Conservation (phyloP, 2,888 invertebrate genomes). For the Drosophila colorata region DNA sequence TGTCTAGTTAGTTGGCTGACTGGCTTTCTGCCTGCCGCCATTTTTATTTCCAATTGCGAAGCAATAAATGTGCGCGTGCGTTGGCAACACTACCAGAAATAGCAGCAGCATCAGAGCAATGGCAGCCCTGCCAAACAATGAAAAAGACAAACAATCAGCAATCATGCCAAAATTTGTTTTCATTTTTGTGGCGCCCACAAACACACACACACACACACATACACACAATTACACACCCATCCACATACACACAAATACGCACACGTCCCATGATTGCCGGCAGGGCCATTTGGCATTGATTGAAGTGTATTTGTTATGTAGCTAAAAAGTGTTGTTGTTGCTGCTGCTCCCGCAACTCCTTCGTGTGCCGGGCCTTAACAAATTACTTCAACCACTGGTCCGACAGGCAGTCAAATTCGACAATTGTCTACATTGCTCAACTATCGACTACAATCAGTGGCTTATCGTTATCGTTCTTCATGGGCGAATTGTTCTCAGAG, state of each 20-base stretch:
- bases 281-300: slow-evolving; percentile 77
- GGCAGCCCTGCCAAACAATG: slow-evolving; percentile 70
- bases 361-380: slow-evolving; percentile 40
- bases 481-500: slow-evolving; percentile 23
- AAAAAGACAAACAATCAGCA: slow-evolving; percentile 80
- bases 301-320: slow-evolving; percentile 79
- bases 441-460: slow-evolving; percentile 41
- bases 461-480: slow-evolving; percentile 34
- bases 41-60: slow-evolving; percentile 79
- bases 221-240: slow-evolving; percentile 15
- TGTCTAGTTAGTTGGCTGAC: slow-evolving; percentile 44
- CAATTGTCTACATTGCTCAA: slow-evolving; percentile 52
- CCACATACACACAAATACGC: slow-evolving; percentile 30
- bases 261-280: slow-evolving; percentile 68
- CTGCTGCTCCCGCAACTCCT: slow-evolving; percentile 34
- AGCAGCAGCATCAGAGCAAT: slow-evolving; percentile 23
- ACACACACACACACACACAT: slow-evolving; percentile 33
- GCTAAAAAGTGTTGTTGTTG: slow-evolving; percentile 62
- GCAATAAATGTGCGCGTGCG: slow-evolving; percentile 79
- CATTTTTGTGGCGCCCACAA: slow-evolving; percentile 77
- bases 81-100: slow-evolving; percentile 60
- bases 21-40: slow-evolving; percentile 62
- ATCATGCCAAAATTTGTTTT: slow-evolving; percentile 81
- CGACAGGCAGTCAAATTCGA: slow-evolving; percentile 48
- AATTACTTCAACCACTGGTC: slow-evolving; percentile 64